phyloP scores from a whole-genome alignment of 30 jellyfish, hydroid and myxozoan species.

The Nemopilema nomurai region DNA sequence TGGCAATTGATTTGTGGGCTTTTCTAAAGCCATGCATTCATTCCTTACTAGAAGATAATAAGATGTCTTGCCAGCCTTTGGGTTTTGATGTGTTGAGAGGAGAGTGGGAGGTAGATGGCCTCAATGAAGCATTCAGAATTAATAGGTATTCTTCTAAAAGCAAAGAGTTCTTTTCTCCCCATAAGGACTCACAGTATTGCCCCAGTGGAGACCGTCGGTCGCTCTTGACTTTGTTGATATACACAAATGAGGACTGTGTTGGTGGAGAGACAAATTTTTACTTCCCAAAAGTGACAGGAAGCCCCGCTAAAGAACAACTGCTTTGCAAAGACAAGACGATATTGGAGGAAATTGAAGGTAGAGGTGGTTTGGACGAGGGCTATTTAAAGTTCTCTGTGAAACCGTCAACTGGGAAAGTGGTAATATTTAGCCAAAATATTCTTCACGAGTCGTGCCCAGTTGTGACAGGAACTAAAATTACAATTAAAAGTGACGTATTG shows the following conservation, averaged over 20 bases:
- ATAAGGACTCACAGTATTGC: conserved; percentile 67
- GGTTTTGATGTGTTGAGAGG: background rate
- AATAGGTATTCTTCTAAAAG: background rate
- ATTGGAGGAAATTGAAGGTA: conserved; percentile 36
- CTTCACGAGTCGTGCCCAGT: conserved; percentile 54
- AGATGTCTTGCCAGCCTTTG: background rate
- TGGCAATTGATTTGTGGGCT: background rate
- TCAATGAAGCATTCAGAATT: background rate
- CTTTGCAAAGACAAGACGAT: conserved; percentile 44
- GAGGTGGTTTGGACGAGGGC: conserved; percentile 65
- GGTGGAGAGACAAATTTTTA: conserved; percentile 67
- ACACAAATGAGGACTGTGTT: conserved; percentile 60
- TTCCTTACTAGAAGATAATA: background rate
- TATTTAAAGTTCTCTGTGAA: conserved; percentile 28
- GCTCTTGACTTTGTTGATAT: conserved; percentile 36
- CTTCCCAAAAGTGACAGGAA: conserved; percentile 22
- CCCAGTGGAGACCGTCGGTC: conserved; percentile 77
- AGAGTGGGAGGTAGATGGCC: background rate
- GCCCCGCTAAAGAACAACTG: background rate
- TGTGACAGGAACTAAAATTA: conserved; percentile 7
- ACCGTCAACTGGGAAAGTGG: conserved; percentile 60
- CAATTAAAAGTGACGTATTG: conserved; percentile 54
- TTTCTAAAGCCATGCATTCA: background rate
- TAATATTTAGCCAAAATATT: conserved; percentile 59
- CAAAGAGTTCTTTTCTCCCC: conserved; percentile 30